Conservation (phyloP, 1,140 invertebrate species). For the Mercenaria mercenaria region DNA sequence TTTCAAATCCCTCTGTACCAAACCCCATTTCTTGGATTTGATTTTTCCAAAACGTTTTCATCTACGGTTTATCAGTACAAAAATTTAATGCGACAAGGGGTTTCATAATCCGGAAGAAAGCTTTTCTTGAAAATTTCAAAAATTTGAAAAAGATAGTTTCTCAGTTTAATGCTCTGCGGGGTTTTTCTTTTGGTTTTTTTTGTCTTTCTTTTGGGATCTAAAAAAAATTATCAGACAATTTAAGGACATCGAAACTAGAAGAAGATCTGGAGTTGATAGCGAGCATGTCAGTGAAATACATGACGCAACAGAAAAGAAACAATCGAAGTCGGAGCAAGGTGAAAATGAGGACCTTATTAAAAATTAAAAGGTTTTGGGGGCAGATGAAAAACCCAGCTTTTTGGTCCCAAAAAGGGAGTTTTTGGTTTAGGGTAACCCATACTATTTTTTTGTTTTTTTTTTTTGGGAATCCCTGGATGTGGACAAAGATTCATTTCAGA, state of each 20-base stretch:
- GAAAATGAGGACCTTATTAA: not conserved
- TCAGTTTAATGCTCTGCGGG: slow-evolving; percentile 31
- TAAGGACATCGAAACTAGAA: not conserved
- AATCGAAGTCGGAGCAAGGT: not conserved
- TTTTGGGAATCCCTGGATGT: slow-evolving; percentile 69
- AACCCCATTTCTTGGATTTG: slow-evolving; percentile 1
- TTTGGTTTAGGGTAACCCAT: slow-evolving; percentile 68
- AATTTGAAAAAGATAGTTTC: slow-evolving; percentile 71
- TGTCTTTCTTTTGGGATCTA: slow-evolving; percentile 57
- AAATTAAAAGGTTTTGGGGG: not conserved
- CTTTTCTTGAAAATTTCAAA: slow-evolving; percentile 48
- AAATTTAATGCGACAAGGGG: no score
- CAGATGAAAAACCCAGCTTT: slow-evolving; percentile 69
- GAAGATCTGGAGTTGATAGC: not conserved
- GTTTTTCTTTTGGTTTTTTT: slow-evolving; percentile 66
- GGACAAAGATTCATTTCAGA: slow-evolving; percentile 73
- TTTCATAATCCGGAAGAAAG: not conserved
- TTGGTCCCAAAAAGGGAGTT: slow-evolving; percentile 68
- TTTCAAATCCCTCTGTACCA: slow-evolving; percentile 11
- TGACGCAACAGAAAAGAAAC: not conserved
- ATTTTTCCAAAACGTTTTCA: not conserved
- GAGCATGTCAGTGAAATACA: not conserved
- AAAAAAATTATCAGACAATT: not conserved
- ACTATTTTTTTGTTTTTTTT: slow-evolving; percentile 68
- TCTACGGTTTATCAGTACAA: not conserved